phyloP scores from a whole-genome alignment of 2,888 invertebrate genomes.

The Sussaba pulchella region DNA sequence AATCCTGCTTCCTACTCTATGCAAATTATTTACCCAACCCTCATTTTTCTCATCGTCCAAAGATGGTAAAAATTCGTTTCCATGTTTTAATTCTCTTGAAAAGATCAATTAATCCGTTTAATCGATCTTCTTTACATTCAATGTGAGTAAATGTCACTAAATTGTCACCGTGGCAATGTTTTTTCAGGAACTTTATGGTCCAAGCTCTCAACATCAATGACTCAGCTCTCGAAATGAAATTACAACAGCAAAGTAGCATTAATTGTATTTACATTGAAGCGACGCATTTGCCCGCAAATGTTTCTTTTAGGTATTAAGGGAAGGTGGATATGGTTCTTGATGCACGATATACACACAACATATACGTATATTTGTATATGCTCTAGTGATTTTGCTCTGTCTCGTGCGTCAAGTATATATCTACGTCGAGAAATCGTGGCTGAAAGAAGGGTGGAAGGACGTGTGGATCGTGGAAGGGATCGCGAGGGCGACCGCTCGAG shows the following conservation, averaged over 20 bases:
- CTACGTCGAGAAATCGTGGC: constrained; percentile 22
- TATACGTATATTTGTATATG: too few relatives aligned
- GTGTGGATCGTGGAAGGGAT: constrained; percentile 3
- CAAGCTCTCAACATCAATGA: background rate
- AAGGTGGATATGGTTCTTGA: constrained; percentile 1
- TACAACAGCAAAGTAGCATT: background rate
- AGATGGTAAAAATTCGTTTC: too few relatives aligned
- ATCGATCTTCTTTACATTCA: background rate
- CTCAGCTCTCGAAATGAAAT: background rate
- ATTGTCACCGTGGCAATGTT: background rate
- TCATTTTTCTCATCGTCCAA: too few relatives aligned
- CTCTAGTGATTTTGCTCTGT: constrained; percentile 23
- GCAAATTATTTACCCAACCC: too few relatives aligned
- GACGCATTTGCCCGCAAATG: background rate
- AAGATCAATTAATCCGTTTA: background rate
- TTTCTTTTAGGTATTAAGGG: constrained; percentile 1
- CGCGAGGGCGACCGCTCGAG: constrained; percentile 18
- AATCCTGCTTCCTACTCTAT: too few relatives aligned
- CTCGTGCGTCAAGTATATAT: constrained; percentile 28
- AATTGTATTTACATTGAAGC: constrained; percentile 10
- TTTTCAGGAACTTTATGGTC: background rate
- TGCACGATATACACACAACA: background rate
- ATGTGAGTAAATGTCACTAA: background rate
- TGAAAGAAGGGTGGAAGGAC: constrained; percentile 8
- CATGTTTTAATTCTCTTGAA: too few relatives aligned